Evolutionary conservation across 2,797 vertebrate species (phyloP).

Genomic region (Gymnothorax javanicus): DNA sequence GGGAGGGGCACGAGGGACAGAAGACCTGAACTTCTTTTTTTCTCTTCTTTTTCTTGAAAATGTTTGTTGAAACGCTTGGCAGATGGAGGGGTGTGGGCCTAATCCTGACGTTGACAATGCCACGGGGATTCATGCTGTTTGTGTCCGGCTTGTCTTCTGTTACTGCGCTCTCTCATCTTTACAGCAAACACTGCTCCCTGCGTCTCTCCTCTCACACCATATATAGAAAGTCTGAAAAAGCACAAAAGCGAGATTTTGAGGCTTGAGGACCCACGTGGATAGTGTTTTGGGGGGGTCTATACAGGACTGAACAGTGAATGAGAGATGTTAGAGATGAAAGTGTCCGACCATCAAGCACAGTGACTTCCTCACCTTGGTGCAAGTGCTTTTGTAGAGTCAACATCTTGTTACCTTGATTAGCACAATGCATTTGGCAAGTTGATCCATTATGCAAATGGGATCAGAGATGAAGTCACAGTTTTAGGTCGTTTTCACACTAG

Average conservation of each 20-base stretch:
- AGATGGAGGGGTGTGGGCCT: conserved; percentile 42
- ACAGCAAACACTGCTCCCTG: conserved; percentile 34
- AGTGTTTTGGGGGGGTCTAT: conserved; percentile 20
- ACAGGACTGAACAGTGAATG: not conserved
- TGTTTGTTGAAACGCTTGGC: conserved; percentile 47
- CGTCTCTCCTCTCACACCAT: conserved; percentile 34
- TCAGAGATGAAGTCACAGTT: not conserved
- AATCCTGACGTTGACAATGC: conserved; percentile 54
- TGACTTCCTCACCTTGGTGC: not conserved
- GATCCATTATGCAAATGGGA: not conserved
- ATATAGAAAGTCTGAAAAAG: conserved; percentile 22
- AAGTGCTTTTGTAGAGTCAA: too few relatives aligned
- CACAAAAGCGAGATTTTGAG: conserved; percentile 22
- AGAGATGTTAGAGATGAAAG: not conserved
- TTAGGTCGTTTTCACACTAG: too few relatives aligned
- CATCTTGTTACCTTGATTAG: not conserved
- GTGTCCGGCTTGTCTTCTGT: conserved; percentile 43
- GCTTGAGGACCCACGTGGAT: conserved; percentile 37
- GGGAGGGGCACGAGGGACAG: not conserved
- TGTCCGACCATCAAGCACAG: not conserved
- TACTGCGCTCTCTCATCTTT: conserved; percentile 47
- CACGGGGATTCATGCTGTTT: conserved; percentile 46
- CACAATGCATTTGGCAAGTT: not conserved
- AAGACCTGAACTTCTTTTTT: conserved; percentile 22
- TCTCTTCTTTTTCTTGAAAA: conserved; percentile 32